Base-by-base conservation (phyloP, 92 coral and sea anemone genomes). In the Pocillopora grandis region DNA sequence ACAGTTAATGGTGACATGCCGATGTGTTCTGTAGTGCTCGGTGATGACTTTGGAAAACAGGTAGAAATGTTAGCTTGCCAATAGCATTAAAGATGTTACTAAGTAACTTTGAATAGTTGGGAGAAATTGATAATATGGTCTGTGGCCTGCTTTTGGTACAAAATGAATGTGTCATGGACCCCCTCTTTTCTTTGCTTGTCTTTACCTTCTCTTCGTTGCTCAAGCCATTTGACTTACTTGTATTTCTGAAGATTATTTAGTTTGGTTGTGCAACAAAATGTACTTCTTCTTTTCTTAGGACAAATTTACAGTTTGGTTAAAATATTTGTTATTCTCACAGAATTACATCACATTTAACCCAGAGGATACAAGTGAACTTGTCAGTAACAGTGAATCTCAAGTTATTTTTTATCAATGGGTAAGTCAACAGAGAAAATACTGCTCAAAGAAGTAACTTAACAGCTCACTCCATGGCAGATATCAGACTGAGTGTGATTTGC, bases 11-110 rank as follows among this genome's bases (percentile, higher is more conserved):
- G 97, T 65, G 97, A 94, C 12, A 87, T 84, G 13, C 97, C 99
- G 1, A 80, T 94, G 88, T 92, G 99, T 77, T 94, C 99, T 68
- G 85, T 87, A 4, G 91, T 98, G 64, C 85, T 97, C 70, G 95
- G 92, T 83, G 98, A 92, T 70, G 88, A 92, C 80, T 97, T 90
- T 91, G 98, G 99, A 88, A 82, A 85, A 74, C 99, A 97, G 97
- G 99, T 96, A 76, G 37, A 73, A 42, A 42, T 42, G 52, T 42
- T 42, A 2, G 5, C 52, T 42, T 42, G 52, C 52, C 52, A 42
- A 42, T 4, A 42, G 5, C 52, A 42, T 42, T 42, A 42, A 42
- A 42, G 8, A 42, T 42, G 52, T 42, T 42, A 42, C 52, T 42
- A 4, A 42, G 8, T 42, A 42, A 42, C 52, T 27, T 27, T 27